Percentiles rank a stretch among this genome's conserved stretches.
These are phyloP conservation scores for Cyanoramphus novaezelandiae DNA, from an alignment of 2,113 vertebrate genomes.

Conservation along the genomic window DNA sequence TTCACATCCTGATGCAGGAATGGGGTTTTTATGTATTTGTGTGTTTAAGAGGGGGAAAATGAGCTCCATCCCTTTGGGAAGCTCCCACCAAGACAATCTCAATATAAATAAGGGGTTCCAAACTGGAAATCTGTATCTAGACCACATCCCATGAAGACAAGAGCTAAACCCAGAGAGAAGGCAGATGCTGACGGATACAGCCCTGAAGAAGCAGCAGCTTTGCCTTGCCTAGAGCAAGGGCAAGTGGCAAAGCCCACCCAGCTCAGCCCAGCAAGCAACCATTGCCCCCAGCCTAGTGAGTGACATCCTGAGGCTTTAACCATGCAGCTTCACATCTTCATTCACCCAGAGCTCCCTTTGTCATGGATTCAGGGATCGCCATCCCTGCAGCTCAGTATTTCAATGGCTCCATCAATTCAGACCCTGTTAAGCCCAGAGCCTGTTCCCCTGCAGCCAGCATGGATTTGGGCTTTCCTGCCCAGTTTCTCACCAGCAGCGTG, in stretches of 20 bases:
- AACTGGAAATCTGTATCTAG: background rate
- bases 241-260: background rate
- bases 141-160: background rate
- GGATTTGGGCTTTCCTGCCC: background rate
- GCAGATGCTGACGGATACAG: background rate
- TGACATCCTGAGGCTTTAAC: background rate
- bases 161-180: background rate
- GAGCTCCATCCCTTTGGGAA: background rate
- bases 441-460: background rate
- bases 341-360: background rate
- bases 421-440: rapidly evolving
- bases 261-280: background rate
- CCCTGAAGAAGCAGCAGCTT: background rate
- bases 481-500: rapidly evolving
- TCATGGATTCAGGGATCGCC: rapidly evolving
- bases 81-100: background rate
- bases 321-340: background rate
- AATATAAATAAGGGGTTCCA: background rate
- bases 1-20: background rate
- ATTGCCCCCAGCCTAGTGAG: background rate
- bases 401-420: background rate
- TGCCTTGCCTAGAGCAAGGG: background rate
- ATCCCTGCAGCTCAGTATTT: background rate
- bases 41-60: background rate
- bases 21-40: background rate